Evolutionary conservation across 2,888 invertebrate species (phyloP), one percentile per base, ranked within the genome.

Genomic region (Lypha dubia): DNA sequence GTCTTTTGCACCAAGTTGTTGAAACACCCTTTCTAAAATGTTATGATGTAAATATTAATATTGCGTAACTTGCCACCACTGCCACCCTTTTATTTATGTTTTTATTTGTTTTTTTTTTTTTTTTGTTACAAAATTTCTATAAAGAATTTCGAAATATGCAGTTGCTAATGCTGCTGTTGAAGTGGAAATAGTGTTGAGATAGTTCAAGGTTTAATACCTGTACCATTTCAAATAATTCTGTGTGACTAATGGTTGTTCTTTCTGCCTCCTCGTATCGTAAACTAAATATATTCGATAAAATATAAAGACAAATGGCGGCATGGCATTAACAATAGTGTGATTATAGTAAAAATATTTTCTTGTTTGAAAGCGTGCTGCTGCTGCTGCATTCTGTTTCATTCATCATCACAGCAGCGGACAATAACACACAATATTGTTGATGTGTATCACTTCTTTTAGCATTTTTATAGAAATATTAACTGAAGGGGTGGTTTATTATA

Each of bases 201-300:
- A 79, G 79, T 79, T 73, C 63, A 79, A 56, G 67, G 46, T 58
- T 67, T 56, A 17, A 71, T 65, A 71, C 63, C 63, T 79, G 71
- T 58, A 49, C 46, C 79, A 32, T 41, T 44, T 49, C n/a, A 22
- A 53, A 28, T 41, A 32, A 38, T 28, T 58, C 28, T 44, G n/a
- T 38, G 20, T 32, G 7, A 35, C 24, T 46, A 22, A 56, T 58
- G 65, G 46, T 15, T 44, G 11, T 22, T 56, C n/a, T 38, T n/a
- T 56, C 22, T 41, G 51, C 17, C 20, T 15, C n/a, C n/a, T n/a
- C n/a, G n/a, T n/a, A n/a, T n/a, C 15, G 9, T 8, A 46, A 58
- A 71, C 20, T 41, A 20, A 13, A 49, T 56, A 13, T 20, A 35
- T 62, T 41, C n/a, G n/a, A n/a, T 22, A 41, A 41, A 22, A 76